Percentiles rank a stretch among this genome's conserved stretches.
Conservation (phyloP, 2,113 vertebrate species). For the Procapra przewalskii region DNA sequence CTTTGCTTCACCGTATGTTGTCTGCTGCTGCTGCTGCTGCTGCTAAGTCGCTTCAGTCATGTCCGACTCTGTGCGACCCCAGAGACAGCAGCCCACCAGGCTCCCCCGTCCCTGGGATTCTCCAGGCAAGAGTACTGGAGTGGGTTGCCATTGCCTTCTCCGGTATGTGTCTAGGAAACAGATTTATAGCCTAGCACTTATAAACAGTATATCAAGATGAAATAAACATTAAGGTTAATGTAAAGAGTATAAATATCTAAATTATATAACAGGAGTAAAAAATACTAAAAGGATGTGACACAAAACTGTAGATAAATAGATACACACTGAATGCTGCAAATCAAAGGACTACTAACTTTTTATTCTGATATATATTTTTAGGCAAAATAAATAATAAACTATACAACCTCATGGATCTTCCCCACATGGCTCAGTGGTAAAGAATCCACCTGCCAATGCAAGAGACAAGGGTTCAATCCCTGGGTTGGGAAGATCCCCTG, state of each 20-base stretch:
- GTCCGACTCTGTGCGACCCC: neutral
- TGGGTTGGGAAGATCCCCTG: neutral
- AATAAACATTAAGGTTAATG: slow-evolving; percentile 3
- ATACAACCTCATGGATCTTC: neutral
- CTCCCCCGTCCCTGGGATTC: neutral
- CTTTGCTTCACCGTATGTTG: neutral
- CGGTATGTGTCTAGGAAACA: neutral
- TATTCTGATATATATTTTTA: neutral
- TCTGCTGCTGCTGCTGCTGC: neutral
- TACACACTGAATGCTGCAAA: neutral
- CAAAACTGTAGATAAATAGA: neutral
- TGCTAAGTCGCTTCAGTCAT: neutral
- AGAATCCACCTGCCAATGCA: neutral
- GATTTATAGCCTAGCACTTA: neutral
- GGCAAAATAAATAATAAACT: neutral
- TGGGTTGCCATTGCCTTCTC: neutral
- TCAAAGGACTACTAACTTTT: neutral
- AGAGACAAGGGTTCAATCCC: neutral
- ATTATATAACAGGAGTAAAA: neutral
- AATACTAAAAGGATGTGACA: neutral
- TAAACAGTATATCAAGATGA: neutral
- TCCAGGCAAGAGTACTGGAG: neutral
- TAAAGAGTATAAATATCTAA: neutral
- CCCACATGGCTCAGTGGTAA: neutral
- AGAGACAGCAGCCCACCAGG: neutral